Evolutionary conservation across 2,888 invertebrate species (phyloP).

Genomic region (Podabrus alpinus): DNA sequence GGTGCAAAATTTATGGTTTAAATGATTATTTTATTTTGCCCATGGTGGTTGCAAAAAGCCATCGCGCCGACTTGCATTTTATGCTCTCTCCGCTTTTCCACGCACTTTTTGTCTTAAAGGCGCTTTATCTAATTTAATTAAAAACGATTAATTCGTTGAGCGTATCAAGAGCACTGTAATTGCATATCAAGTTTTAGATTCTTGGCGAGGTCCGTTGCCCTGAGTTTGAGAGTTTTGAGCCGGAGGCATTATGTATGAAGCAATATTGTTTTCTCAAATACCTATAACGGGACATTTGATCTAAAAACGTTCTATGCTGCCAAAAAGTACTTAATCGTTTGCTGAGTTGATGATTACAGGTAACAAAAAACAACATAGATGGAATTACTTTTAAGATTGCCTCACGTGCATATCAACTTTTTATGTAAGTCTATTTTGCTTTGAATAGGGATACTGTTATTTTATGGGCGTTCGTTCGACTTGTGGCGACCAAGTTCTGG

Average conservation of each 20-base stretch:
- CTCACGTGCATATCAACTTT: slow-evolving; percentile 46
- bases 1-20: not conserved
- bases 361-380: slow-evolving; percentile 42
- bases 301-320: slow-evolving; percentile 47
- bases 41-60: not conserved
- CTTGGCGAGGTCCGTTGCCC: slow-evolving; percentile 29
- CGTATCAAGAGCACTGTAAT: slow-evolving; percentile 28
- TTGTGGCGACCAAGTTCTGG: slow-evolving; percentile 18
- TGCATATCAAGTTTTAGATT: slow-evolving; percentile 31
- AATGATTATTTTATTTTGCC: not conserved
- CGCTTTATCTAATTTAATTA: slow-evolving; percentile 15
- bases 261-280: slow-evolving; percentile 33
- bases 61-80: not conserved
- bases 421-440: slow-evolving; percentile 36
- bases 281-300: slow-evolving; percentile 44
- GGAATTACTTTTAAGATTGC: slow-evolving; percentile 50
- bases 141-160: slow-evolving; percentile 21
- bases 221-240: slow-evolving; percentile 11
- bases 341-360: slow-evolving; percentile 31
- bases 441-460: slow-evolving; percentile 32
- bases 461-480: slow-evolving; percentile 20
- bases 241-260: slow-evolving; percentile 25
- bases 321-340: slow-evolving; percentile 50
- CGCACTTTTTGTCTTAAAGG: not conserved
- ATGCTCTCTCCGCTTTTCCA: not conserved